A percentile compares a stretch with the other conserved stretches of the same genome.
Conservation (phyloP, 2,113 vertebrate genomes). For the Tragelaphus strepsiceros region DNA sequence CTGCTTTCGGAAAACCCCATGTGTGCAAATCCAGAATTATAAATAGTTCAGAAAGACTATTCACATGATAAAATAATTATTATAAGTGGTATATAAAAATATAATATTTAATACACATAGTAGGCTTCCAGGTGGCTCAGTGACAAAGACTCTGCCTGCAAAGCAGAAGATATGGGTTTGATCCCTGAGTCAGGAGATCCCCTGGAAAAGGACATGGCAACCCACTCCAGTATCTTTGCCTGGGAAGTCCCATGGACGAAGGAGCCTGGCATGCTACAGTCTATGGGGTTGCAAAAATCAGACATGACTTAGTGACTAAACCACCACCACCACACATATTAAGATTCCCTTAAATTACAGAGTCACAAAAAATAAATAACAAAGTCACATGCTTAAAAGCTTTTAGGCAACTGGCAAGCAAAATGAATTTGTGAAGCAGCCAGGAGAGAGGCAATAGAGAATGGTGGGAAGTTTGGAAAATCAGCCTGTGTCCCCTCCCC, state of each 20-base stretch:
- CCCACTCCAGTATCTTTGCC: not conserved
- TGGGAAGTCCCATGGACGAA: not conserved
- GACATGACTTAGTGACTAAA: not conserved
- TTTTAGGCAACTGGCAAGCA: not conserved
- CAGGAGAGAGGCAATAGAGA: not conserved
- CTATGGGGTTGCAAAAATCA: not conserved
- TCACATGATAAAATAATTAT: not conserved
- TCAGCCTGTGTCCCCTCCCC: not conserved
- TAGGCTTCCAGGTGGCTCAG: not conserved
- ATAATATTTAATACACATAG: not conserved
- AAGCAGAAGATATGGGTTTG: not conserved
- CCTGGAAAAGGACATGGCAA: not conserved
- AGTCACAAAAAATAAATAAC: not conserved
- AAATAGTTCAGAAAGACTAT: not conserved
- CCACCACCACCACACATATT: not conserved
- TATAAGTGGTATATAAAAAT: not conserved
- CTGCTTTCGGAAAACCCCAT: not conserved
- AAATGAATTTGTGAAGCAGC: not conserved
- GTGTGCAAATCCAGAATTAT: slow-evolving; percentile 9
- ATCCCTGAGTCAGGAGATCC: not conserved
- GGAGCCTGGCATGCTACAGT: not conserved
- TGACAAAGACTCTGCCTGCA: not conserved
- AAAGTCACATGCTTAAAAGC: not conserved
- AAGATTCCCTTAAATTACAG: not conserved
- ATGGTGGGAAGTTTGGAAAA: not conserved